Conservation (phyloP, 2,888 invertebrate genomes). For the Piscicola geometra region DNA sequence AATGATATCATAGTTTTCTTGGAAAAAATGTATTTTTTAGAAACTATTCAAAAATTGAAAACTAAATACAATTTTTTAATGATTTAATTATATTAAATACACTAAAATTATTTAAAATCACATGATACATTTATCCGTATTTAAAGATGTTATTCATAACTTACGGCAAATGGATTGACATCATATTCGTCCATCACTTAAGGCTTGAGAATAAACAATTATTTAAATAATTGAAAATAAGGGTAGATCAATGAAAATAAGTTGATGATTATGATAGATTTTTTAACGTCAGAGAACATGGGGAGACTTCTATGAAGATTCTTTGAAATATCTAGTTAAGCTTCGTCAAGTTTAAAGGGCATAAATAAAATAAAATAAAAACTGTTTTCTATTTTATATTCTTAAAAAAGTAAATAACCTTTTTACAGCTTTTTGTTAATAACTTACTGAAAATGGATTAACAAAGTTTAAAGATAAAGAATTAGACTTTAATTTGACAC, state of each 20-base stretch:
- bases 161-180: conserved; percentile 31
- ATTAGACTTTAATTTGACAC: too few relatives aligned
- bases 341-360: too few relatives aligned
- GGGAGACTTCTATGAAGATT: too few relatives aligned
- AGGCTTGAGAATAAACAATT: background rate
- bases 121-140: conserved; percentile 10
- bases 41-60: background rate
- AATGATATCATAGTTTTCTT: background rate
- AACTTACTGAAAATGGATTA: too few relatives aligned
- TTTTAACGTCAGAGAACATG: background rate
- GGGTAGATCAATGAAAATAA: background rate
- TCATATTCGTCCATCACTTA: conserved; percentile 27
- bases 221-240: background rate
- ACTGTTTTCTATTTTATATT: too few relatives aligned
- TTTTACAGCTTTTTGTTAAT: too few relatives aligned
- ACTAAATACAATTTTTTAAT: conserved; percentile 2
- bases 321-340: too few relatives aligned
- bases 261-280: background rate
- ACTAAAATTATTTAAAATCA: background rate
- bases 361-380: too few relatives aligned
- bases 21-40: background rate
- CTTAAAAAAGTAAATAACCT: too few relatives aligned
- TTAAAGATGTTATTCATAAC: background rate
- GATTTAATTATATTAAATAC: background rate
- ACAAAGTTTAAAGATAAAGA: too few relatives aligned